Base-by-base conservation (phyloP, 2,888 invertebrate genomes). In the Pherbina coryleti region DNA sequence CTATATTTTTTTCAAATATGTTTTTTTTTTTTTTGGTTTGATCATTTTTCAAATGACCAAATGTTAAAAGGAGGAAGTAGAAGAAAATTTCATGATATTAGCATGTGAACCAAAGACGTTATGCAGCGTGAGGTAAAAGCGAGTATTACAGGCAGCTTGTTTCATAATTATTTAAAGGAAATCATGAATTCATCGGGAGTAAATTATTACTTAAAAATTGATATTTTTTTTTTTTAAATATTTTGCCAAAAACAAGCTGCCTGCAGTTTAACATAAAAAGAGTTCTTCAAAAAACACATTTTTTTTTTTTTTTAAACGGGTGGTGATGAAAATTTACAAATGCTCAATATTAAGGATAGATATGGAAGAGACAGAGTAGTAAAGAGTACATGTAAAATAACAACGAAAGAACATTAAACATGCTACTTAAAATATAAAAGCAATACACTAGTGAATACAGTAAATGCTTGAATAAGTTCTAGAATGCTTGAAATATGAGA, bases 1-100 rank as follows among this genome's bases (percentile, higher is more conserved):
- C 98, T 98, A 92, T 87, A 90, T 89, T 84, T 85, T 79, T 76
- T 70, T 76, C 67, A 76, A 17, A 17, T n/a, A n/a, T n/a, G n/a
- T n/a, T n/a, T n/a, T n/a, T n/a, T n/a, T n/a, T n/a, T n/a, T n/a
- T n/a, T n/a, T n/a, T n/a, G n/a, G n/a, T n/a, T n/a, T n/a, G n/a
- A n/a, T 34, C n/a, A 55, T 19, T 55, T 22, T 28, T 7, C 17
- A 62, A 62, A 9, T n/a, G 5, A 8, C 1, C 55, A 55, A 55
- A 44, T 44, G 44, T n/a, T n/a, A 19, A 7, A 4, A 55, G 19
- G n/a, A 22, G 7, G 64, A 2, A 31, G 31, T 14, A 8, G 34
- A 11, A 64, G 17, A 31, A 31, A 62, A 64, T 28, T 60, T 60
- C 0, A 31, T 25, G 3, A 25, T 64, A 64, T 28, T 31, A 64